A percentile compares a stretch with the other conserved stretches of the same genome.
phyloP scores from a whole-genome alignment of 1,140 invertebrate species.

The honey bee (Apis mellifera) region DNA sequence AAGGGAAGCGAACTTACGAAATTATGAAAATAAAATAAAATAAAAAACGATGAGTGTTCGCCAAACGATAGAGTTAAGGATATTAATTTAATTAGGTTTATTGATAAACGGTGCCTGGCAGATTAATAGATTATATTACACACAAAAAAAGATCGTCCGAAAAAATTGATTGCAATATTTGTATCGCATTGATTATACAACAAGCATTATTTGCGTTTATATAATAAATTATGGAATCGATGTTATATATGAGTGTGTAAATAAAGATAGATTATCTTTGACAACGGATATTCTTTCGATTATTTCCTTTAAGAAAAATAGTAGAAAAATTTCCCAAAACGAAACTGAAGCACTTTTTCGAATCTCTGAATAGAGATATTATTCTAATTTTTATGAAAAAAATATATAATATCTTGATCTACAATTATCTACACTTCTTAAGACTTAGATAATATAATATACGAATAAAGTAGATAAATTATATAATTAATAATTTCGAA shows the following conservation, averaged over 20 bases:
- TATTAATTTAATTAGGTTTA: slow-evolving; percentile 17
- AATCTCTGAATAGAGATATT: not conserved
- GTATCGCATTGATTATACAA: slow-evolving; percentile 31
- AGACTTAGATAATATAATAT: not conserved
- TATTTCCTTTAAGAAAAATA: not conserved
- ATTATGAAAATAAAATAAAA: not conserved
- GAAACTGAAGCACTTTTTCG: not conserved
- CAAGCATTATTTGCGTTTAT: slow-evolving; percentile 33
- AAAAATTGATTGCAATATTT: slow-evolving; percentile 33
- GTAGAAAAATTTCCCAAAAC: not conserved
- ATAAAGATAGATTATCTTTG: slow-evolving; percentile 48
- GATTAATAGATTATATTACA: not conserved
- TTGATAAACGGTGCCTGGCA: slow-evolving; percentile 35
- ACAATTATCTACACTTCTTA: not conserved
- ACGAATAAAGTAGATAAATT: too few species aligned
- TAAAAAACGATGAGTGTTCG: slow-evolving; percentile 2
- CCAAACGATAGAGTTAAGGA: not conserved
- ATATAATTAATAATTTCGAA: too few species aligned
- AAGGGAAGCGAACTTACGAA: slow-evolving; percentile 3
- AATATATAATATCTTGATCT: not conserved
- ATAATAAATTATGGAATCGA: slow-evolving; percentile 16
- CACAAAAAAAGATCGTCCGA: not conserved
- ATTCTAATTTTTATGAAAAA: not conserved
- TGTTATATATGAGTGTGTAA: slow-evolving; percentile 41
- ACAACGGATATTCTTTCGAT: not conserved